Percentiles rank a stretch among this genome's conserved stretches.
Conservation (phyloP, 1,140 invertebrate species). For the Odontomachus brunneus region DNA sequence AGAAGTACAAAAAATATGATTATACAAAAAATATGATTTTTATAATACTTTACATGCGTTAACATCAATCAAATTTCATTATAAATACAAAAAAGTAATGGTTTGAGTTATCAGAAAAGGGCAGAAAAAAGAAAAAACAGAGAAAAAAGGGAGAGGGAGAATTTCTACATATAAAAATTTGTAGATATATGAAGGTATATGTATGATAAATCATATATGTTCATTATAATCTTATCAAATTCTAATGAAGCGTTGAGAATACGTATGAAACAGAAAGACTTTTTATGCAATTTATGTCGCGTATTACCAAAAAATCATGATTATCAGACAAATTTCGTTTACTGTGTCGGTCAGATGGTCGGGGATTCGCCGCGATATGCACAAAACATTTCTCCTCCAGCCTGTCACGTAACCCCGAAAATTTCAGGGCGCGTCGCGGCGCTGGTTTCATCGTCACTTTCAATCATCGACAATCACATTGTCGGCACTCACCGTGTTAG, state of each 20-base stretch:
- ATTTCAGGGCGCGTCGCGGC: slow-evolving; percentile 28
- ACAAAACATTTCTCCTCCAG: neutral
- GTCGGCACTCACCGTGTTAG: slow-evolving; percentile 29
- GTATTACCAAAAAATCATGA: neutral
- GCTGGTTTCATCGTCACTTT: slow-evolving; percentile 11
- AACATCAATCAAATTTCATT: neutral
- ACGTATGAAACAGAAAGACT: neutral
- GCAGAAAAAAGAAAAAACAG: neutral
- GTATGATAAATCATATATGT: neutral
- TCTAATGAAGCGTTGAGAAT: neutral
- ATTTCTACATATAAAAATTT: neutral
- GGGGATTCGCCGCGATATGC: neutral
- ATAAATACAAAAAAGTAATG: neutral
- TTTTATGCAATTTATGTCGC: neutral
- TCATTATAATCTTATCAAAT: neutral
- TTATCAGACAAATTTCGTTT: neutral
- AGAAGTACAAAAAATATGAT: neutral
- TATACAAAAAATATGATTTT: neutral
- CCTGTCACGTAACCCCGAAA: neutral
- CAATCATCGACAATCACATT: neutral
- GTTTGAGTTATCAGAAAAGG: neutral
- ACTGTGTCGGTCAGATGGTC: neutral
- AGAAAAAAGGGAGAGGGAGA: neutral
- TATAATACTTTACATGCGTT: neutral
- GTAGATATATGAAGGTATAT: neutral